Percentiles rank a stretch among this genome's conserved stretches.
phyloP scores from a whole-genome alignment of 2,797 vertebrate genomes.

The Peromyscus aztecus region DNA sequence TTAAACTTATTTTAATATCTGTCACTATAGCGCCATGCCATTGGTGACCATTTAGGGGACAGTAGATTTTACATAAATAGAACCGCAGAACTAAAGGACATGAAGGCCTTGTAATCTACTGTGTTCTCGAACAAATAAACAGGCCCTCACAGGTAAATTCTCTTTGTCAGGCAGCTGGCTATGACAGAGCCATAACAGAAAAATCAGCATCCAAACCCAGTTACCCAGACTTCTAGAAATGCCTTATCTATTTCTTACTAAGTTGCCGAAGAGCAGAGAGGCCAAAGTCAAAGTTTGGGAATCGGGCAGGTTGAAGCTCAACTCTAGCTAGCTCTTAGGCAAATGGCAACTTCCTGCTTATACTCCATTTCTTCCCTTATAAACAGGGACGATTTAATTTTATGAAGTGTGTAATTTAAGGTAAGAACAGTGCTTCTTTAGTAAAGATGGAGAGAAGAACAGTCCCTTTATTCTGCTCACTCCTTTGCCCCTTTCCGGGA shows the following conservation, averaged over 20 bases:
- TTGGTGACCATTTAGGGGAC: not conserved
- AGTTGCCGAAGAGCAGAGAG: not conserved
- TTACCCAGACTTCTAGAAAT: conserved; percentile 4
- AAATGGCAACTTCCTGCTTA: conserved; percentile 22
- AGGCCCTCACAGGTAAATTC: not conserved
- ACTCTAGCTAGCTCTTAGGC: not conserved
- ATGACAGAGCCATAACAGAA: conserved; percentile 33
- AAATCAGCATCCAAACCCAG: not conserved
- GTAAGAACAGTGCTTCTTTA: no score
- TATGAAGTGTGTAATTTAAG: no score
- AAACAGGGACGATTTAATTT: not conserved
- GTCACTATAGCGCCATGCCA: not conserved
- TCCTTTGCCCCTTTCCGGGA: no score
- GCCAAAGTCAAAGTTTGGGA: conserved; percentile 23
- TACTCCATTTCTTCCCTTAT: not conserved
- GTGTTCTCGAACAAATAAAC: conserved; percentile 13
- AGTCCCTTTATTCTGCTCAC: no score
- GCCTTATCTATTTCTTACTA: conserved; percentile 18
- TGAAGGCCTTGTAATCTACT: not conserved
- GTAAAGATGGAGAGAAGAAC: no score
- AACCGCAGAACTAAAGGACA: not conserved
- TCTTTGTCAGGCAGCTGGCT: not conserved
- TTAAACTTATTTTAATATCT: not conserved
- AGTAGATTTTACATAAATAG: conserved; percentile 51
- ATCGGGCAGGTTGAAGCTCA: not conserved